phyloP scores from a whole-genome alignment of 1,140 invertebrate species.

The Nasonia longicornis region DNA sequence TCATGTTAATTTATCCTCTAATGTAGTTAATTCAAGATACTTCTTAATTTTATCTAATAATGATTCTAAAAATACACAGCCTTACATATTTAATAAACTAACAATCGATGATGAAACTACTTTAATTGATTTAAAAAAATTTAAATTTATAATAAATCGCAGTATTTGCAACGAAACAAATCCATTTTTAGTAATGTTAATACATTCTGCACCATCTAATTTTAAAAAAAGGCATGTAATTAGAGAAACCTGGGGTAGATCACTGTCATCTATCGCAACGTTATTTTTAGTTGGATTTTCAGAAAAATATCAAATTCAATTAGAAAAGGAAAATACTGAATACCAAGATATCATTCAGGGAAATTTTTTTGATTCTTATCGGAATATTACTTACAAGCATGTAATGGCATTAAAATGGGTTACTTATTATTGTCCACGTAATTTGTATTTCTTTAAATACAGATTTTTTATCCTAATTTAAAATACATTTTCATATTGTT shows the following conservation, averaged over 20 bases:
- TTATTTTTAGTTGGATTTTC: conserved; percentile 80
- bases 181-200: conserved; percentile 73
- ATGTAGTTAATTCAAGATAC: background rate
- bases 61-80: background rate
- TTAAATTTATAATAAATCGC: conserved; percentile 72
- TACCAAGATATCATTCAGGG: conserved; percentile 84
- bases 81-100: conserved; percentile 6
- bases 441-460: conserved; percentile 35
- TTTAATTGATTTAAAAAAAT: conserved; percentile 72
- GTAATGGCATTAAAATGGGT: conserved; percentile 88
- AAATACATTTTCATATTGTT: conserved; percentile 16
- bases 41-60: background rate
- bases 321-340: conserved; percentile 73
- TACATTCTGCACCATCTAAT: conserved; percentile 79
- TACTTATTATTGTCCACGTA: conserved; percentile 74
- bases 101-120: conserved; percentile 59
- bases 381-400: conserved; percentile 90
- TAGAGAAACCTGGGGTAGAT: conserved; percentile 77
- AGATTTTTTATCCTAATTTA: background rate
- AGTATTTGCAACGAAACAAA: conserved; percentile 67
- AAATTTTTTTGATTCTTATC: conserved; percentile 82
- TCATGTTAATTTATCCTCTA: background rate
- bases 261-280: conserved; percentile 65
- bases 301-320: conserved; percentile 63
- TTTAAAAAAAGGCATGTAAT: conserved; percentile 73